Evolutionary conservation across 2,113 vertebrate genomes (phyloP).

Genomic region (Apteryx owenii): DNA sequence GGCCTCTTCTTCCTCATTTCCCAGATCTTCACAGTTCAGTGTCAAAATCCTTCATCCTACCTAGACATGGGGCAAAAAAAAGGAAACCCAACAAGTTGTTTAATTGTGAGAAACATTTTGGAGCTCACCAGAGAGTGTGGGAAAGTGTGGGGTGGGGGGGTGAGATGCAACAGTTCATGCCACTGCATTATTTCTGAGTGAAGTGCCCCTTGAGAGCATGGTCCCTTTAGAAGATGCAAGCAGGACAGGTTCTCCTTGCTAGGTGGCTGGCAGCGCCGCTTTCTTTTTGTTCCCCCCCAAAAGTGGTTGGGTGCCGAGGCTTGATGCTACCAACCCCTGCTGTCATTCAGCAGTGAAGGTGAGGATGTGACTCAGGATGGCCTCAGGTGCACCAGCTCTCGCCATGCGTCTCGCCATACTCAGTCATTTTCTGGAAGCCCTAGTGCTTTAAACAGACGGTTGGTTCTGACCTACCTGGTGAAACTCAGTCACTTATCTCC

Average conservation of each 20-base stretch:
- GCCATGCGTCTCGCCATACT: not conserved
- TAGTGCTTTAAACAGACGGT: no score
- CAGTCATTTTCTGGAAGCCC: not conserved
- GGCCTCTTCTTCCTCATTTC: not conserved
- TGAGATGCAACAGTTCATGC: no score
- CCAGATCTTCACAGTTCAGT: accelerated
- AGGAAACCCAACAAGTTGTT: not conserved
- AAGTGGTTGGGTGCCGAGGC: not conserved
- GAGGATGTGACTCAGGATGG: not conserved
- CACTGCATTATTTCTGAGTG: no score
- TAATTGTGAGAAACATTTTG: not conserved
- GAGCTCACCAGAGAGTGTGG: no score
- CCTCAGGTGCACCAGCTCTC: not conserved
- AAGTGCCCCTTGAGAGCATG: no score
- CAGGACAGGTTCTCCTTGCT: not conserved
- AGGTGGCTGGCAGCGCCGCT: not conserved
- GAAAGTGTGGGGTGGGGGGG: not conserved
- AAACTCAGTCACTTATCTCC: no score
- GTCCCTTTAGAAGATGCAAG: no score
- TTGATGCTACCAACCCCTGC: not conserved
- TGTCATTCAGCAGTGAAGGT: not conserved
- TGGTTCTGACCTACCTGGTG: no score
- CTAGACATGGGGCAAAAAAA: not conserved
- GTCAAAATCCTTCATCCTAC: not conserved
- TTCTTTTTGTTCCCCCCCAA: not conserved